Base-by-base conservation (phyloP, 2,888 invertebrate species). In the Anthrax anthrax region DNA sequence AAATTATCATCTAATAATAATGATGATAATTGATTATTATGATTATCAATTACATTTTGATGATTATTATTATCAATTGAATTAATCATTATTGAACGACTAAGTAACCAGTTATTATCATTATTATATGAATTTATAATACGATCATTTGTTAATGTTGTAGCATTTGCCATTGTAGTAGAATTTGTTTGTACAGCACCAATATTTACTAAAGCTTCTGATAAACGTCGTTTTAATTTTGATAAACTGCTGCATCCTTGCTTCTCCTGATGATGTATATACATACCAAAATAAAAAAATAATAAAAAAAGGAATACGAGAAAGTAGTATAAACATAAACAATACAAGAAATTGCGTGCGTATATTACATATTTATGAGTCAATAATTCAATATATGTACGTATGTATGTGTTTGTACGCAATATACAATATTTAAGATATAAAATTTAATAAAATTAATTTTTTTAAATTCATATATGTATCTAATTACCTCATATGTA, bases 101-200 rank as follows among this genome's bases (percentile, higher is more conserved):
- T 84, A 32, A 89, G 64, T 56, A 87, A 77, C 89, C 89, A 89
- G 62, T 89, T 87, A 44, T 74, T 76, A 57, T 77, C 78, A 23
- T 55, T 60, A 8, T 57, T 53, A 46, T 58, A 57, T 39, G 36
- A 5, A 18, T 16, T 46, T n/a, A 27, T 37, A 2, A 18, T 40
- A 9, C 23, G 27, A 37, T 46, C 41, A 13, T 34, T 34, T 41
- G 45, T 41, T 12, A 13, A 18, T n/a, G 18, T 40, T 6, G 40
- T 13, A 4, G 41, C 45, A 46, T 58, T 56, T 39, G 36, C 4
- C 14, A 8, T 42, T 16, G 37, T 29, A 2, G 17, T 36, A 9
- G 18, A 23, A 29, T 41, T 37, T 59, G 47, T 39, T 48, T 43
- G 48, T 51, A 34, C 40, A 38, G 18, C 45, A 52, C 3, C 46